These are phyloP conservation scores for Busseola fusca DNA, from an alignment of 2,888 invertebrate species.

Conservation along the genomic window DNA sequence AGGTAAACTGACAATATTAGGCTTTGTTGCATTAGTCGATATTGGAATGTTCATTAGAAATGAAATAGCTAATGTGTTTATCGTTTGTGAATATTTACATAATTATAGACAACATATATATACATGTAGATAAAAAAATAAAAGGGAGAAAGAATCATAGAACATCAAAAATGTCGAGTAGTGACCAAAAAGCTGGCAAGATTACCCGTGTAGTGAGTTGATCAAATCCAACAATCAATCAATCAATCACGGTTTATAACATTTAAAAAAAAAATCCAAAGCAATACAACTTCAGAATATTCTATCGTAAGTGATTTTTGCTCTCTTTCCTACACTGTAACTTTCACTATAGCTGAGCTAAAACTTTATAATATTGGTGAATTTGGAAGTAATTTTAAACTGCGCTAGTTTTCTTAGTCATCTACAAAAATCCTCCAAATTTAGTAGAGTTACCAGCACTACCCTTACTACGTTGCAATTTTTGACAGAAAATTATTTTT, in stretches of 20 bases:
- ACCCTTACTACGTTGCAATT: neutral
- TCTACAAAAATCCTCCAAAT: neutral
- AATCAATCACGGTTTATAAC: too few species aligned
- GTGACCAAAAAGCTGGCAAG: too few species aligned
- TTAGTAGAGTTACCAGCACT: neutral
- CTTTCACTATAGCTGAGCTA: neutral
- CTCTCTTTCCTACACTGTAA: neutral
- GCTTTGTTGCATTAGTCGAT: slow-evolving; percentile 15
- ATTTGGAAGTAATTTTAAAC: neutral
- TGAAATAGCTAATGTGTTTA: slow-evolving; percentile 3
- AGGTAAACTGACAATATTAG: slow-evolving; percentile 1
- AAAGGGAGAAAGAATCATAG: neutral
- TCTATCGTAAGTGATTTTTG: neutral
- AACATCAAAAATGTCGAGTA: neutral
- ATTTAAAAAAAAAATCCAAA: too few species aligned
- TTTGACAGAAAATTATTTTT: neutral
- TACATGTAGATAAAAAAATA: too few species aligned
- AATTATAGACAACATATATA: too few species aligned
- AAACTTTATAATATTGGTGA: neutral
- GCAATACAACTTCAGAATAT: neutral
- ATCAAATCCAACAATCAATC: too few species aligned
- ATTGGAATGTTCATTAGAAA: neutral
- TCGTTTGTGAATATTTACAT: neutral
- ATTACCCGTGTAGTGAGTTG: neutral
- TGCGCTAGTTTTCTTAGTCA: neutral